Conservation (phyloP, 2,113 vertebrate species). For the Stigmatopora nigra region DNA sequence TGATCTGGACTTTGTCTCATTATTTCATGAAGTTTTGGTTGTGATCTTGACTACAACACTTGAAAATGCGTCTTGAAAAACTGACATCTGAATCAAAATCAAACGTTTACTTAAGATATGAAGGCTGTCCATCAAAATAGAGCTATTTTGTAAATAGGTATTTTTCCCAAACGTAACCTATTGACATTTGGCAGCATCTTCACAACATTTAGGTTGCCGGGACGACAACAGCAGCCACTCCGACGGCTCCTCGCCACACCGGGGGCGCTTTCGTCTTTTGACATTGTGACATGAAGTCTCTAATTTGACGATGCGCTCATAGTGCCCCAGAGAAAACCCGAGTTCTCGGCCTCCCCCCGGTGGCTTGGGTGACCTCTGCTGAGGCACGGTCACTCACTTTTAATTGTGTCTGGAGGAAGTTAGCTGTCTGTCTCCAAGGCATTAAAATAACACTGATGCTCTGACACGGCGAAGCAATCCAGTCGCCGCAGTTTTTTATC, state of each 20-base stretch:
- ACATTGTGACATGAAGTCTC: constrained; percentile 64
- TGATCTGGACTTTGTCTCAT: background rate
- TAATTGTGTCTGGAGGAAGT: constrained; percentile 66
- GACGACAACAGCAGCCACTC: background rate
- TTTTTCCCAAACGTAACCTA: background rate
- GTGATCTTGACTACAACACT: background rate
- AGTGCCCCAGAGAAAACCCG: constrained; percentile 49
- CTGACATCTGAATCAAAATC: background rate
- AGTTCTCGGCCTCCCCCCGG: constrained; percentile 25
- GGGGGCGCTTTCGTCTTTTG: constrained; percentile 55
- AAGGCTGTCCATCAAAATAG: no score
- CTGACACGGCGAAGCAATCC: constrained; percentile 2
- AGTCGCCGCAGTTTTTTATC: background rate
- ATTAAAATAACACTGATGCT: background rate
- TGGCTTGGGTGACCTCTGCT: constrained; percentile 62
- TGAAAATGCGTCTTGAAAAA: background rate
- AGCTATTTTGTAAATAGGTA: background rate
- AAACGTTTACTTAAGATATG: no score
- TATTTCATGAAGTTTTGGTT: background rate
- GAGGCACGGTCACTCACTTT: constrained; percentile 31
- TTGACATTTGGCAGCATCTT: background rate
- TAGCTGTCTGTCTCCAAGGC: constrained; percentile 24
- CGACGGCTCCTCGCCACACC: constrained; percentile 11
- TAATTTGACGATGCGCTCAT: constrained; percentile 66
- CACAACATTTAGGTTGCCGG: background rate